Evolutionary conservation across 2,888 invertebrate species (phyloP).

Genomic region (Danaus chrysippus): DNA sequence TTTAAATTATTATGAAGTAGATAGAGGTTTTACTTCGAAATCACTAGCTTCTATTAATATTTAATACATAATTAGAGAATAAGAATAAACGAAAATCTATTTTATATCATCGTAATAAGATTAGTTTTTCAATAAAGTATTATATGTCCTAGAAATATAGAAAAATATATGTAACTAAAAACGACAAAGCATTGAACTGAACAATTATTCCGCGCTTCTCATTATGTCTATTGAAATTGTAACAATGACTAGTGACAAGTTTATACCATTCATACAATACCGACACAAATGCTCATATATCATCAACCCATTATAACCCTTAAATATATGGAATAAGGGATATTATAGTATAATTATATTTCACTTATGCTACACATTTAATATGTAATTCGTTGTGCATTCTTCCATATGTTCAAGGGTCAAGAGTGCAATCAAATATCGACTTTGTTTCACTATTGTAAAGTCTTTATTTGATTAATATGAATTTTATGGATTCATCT

Average conservation of each 20-base stretch:
- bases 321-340: constrained; percentile 5
- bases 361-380: constrained; percentile 23
- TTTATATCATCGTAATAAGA: too few species aligned
- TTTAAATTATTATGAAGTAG: too few species aligned
- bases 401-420: constrained; percentile 37
- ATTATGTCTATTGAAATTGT: constrained; percentile 36
- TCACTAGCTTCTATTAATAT: too few species aligned
- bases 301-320: constrained; percentile 11
- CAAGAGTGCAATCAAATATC: constrained; percentile 32
- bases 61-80: too few species aligned
- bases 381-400: constrained; percentile 37
- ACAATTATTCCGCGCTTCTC: constrained; percentile 31
- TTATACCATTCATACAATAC: constrained; percentile 19
- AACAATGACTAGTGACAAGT: constrained; percentile 37
- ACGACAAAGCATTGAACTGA: constrained; percentile 17
- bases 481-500: constrained; percentile 30
- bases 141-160: not conserved
- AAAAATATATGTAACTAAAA: not conserved
- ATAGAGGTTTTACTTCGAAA: too few species aligned
- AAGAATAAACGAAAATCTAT: too few species aligned
- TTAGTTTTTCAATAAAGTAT: not conserved
- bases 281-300: constrained; percentile 3
- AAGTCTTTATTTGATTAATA: constrained; percentile 23
- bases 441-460: constrained; percentile 33
- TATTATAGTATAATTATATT: constrained; percentile 6